Percentiles rank a stretch among this genome's conserved stretches.
Evolutionary conservation across 2,888 invertebrate species (phyloP).

Genomic region (Erebia palarica): DNA sequence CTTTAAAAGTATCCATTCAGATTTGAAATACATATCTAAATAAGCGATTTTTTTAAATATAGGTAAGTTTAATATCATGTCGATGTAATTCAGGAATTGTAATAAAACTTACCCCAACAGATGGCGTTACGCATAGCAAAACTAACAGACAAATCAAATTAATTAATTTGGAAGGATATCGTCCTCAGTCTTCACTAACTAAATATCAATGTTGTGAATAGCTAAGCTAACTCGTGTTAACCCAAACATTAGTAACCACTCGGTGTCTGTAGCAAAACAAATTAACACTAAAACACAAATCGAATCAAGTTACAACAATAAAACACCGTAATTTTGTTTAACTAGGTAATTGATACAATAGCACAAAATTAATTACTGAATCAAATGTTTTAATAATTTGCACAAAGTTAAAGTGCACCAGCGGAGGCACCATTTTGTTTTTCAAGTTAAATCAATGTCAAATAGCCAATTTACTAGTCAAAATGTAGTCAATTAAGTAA

Average conservation of each 20-base stretch:
- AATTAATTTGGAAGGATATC: conserved; percentile 1
- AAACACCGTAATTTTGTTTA: neutral
- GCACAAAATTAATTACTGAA: no score
- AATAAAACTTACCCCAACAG: conserved; percentile 3
- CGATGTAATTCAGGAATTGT: neutral
- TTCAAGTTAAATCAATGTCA: neutral
- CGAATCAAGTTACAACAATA: neutral
- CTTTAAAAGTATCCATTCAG: neutral
- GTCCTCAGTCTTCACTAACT: neutral
- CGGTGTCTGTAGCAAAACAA: neutral
- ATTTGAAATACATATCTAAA: no score
- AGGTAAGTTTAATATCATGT: neutral
- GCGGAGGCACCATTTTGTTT: neutral
- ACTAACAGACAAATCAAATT: neutral
- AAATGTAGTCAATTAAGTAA: no score
- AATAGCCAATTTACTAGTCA: no score
- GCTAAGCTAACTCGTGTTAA: conserved; percentile 1
- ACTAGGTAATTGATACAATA: neutral
- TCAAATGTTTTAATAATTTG: neutral
- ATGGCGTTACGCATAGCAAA: conserved; percentile 10
- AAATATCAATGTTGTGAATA: conserved; percentile 5
- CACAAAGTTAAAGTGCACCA: neutral
- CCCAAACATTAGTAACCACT: neutral
- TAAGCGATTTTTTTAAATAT: no score
- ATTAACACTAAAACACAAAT: neutral